phyloP scores from a whole-genome alignment of 2,888 invertebrate genomes.

The Acrobasis consociella region DNA sequence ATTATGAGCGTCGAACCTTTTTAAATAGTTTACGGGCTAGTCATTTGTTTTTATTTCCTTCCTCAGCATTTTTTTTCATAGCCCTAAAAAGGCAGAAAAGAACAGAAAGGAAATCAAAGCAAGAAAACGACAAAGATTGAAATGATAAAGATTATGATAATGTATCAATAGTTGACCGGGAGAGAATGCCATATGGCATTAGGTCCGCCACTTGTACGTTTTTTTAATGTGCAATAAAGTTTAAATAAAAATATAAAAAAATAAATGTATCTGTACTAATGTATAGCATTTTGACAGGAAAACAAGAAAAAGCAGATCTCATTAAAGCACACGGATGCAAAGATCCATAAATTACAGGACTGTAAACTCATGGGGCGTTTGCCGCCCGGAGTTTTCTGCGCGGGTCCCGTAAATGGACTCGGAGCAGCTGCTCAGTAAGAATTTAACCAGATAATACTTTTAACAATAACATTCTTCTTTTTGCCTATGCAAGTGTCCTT shows the following conservation, averaged over 20 bases:
- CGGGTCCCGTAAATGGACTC: slow-evolving; percentile 6
- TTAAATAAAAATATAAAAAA: no score
- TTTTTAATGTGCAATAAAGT: no score
- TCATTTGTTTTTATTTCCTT: no score
- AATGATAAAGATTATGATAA: no score
- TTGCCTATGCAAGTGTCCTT: neutral
- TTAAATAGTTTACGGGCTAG: no score
- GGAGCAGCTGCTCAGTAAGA: slow-evolving; percentile 9
- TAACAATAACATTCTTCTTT: neutral
- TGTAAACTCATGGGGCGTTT: slow-evolving; percentile 1
- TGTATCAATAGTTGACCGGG: no score
- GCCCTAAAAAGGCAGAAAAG: no score
- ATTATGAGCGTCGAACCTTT: no score
- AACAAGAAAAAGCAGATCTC: neutral
- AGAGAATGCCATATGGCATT: no score
- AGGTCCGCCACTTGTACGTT: no score
- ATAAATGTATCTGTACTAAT: neutral
- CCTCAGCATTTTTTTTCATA: neutral
- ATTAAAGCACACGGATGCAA: slow-evolving; percentile 26
- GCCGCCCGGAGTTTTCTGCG: slow-evolving; percentile 5
- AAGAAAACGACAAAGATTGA: no score
- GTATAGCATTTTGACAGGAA: slow-evolving; percentile 22
- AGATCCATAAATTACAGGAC: neutral
- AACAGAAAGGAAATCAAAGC: no score
- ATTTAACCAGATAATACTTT: neutral